Evolutionary conservation across 2,113 vertebrate species (phyloP), one percentile per base, ranked within the genome.

Genomic region (Silurus glanis): DNA sequence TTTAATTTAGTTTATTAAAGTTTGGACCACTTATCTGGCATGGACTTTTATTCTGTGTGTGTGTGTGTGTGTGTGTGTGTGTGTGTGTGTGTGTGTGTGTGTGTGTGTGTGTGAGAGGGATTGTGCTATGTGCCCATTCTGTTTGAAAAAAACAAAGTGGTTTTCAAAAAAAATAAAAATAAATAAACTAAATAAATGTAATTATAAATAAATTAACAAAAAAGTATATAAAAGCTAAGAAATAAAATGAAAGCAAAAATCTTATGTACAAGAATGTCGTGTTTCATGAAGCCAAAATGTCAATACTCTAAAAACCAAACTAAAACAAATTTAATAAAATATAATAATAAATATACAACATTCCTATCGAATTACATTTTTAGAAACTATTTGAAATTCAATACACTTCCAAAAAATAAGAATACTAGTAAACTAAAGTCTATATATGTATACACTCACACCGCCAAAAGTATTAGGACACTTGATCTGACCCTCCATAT

Each of bases 1-100:
- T 37, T 37, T 88, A 92, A 91, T 92, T 95, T 93, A 95, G 92
- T 94, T 93, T 94, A 93, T 94, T 91, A 91, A 93, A 86, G 91
- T 94, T 94, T 94, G 92, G 92, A 94, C 89, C 94, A 94, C 93
- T 91, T 91, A 91, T 89, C 89, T 94, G 92, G 94, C 89, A 64
- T 85, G 56, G 91, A 90, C 93, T 90, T 93, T 94, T 93, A 25
- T 1, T 85, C 2, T 66, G 47, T 93, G 92, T 95, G 93, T 94
- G 93, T 90, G 92, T 93, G 53, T 37, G 53, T 79, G 53, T 83
- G 62, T 93, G 92, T 93, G 88, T 91, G 93, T 92, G 84, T 87
- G 45, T 75, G 82, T 89, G 75, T 91, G 88, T 71, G 47, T 91
- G 89, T 69, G n/a, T 16, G 9, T 19, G 45, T 72, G 71, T 67